These are phyloP conservation scores for Emydocephalus ijimae DNA, from an alignment of 2,113 vertebrate genomes.

Conservation along the genomic window DNA sequence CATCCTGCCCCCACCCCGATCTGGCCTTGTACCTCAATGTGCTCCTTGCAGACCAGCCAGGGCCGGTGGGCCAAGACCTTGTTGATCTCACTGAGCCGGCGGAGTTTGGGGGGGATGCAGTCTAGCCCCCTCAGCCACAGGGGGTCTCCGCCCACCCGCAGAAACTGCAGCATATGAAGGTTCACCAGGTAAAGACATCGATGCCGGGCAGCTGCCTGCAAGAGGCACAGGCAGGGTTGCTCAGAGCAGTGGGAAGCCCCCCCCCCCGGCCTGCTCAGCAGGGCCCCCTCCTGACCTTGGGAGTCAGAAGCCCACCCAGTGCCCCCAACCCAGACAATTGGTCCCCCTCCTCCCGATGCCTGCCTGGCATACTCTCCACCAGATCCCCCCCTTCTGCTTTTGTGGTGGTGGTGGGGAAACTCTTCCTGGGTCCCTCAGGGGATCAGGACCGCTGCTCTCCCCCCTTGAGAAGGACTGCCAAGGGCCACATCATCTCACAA, in stretches of 20 bases:
- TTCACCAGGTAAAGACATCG: slow-evolving; percentile 90
- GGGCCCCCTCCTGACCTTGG: background rate
- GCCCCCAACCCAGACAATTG: background rate
- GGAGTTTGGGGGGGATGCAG: slow-evolving; percentile 81
- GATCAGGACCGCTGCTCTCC: background rate
- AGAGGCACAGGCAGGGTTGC: background rate
- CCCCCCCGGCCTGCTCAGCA: too few species aligned
- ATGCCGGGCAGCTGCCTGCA: slow-evolving; percentile 88
- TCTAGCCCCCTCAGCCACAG: slow-evolving; percentile 85
- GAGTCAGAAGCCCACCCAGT: background rate
- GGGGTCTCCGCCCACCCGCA: slow-evolving; percentile 87
- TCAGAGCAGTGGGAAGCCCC: background rate
- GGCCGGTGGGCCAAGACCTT: slow-evolving; percentile 93
- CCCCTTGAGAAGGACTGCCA: background rate
- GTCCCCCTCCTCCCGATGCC: background rate
- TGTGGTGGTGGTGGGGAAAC: background rate
- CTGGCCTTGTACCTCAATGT: slow-evolving; percentile 80
- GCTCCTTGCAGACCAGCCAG: slow-evolving; percentile 91
- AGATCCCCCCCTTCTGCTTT: background rate
- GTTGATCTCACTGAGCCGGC: slow-evolving; percentile 87
- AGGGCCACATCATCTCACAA: background rate
- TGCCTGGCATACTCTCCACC: background rate
- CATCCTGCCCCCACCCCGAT: background rate
- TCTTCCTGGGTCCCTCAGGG: background rate
- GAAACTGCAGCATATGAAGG: slow-evolving; percentile 84